A percentile compares a stretch with the other conserved stretches of the same genome.
These are phyloP conservation scores for Hipposideros armiger DNA, from an alignment of 2,113 vertebrate genomes.

Conservation along the genomic window DNA sequence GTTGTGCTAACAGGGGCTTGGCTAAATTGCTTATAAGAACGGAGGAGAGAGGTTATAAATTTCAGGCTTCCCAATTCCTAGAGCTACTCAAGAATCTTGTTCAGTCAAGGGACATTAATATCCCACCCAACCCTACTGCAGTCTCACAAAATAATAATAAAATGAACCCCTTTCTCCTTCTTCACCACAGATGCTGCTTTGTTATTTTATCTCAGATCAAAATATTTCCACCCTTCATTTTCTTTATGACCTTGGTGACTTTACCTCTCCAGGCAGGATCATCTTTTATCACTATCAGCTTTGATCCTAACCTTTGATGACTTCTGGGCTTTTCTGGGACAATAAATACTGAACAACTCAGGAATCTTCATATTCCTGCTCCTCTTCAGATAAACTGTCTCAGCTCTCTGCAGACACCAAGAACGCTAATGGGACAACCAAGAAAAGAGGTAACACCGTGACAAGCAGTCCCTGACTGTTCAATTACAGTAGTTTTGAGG, in stretches of 20 bases:
- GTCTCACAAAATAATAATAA: constrained; percentile 59
- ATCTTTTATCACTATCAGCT: constrained; percentile 48
- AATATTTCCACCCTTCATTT: constrained; percentile 50
- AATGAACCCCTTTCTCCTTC: neutral
- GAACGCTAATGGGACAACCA: constrained; percentile 8
- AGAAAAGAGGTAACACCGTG: constrained; percentile 36
- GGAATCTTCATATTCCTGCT: constrained; percentile 37
- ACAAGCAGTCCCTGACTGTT: neutral
- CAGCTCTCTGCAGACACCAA: constrained; percentile 5
- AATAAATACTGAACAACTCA: constrained; percentile 12
- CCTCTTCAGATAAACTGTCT: constrained; percentile 26
- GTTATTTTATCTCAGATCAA: constrained; percentile 65
- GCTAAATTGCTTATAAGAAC: constrained; percentile 77
- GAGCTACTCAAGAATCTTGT: constrained; percentile 72
- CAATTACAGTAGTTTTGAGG: neutral
- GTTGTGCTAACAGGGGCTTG: constrained; percentile 66
- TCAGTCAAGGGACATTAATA: constrained; percentile 78
- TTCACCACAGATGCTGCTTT: neutral
- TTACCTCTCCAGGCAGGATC: neutral
- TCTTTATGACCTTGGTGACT: constrained; percentile 24
- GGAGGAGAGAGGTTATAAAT: constrained; percentile 75
- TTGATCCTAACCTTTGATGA: constrained; percentile 41
- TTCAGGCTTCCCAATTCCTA: constrained; percentile 74
- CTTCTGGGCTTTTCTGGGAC: constrained; percentile 59
- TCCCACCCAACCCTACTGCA: constrained; percentile 21